phyloP scores from a whole-genome alignment of 1,140 invertebrate genomes.

The Leptinotarsa texana region DNA sequence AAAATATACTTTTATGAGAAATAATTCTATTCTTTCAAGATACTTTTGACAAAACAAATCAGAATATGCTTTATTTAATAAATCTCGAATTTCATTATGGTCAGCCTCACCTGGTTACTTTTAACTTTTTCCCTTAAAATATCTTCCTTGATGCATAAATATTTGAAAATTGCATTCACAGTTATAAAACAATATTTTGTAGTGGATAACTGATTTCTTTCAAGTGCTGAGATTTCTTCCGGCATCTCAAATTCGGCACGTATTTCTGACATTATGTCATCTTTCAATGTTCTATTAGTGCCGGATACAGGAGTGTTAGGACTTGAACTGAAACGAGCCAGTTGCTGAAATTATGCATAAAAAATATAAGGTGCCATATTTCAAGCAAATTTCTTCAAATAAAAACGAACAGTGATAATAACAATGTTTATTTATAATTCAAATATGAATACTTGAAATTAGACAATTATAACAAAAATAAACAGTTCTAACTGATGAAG shows the following conservation, averaged over 20 bases:
- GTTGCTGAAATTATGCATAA: neutral
- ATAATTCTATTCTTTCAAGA: neutral
- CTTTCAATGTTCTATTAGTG: constrained; percentile 8
- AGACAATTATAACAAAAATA: too few relatives aligned
- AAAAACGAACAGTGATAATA: too few relatives aligned
- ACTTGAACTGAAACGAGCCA: neutral
- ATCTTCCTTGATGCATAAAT: constrained; percentile 45
- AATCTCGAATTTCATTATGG: neutral
- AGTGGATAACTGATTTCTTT: constrained; percentile 58
- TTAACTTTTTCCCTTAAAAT: constrained; percentile 35
- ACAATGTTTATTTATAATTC: too few relatives aligned
- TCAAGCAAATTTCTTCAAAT: too few relatives aligned
- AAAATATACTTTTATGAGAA: constrained; percentile 28
- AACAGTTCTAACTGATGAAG: too few relatives aligned
- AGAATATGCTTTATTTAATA: neutral
- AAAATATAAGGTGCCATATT: too few relatives aligned
- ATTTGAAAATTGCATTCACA: constrained; percentile 54
- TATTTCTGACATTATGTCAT: constrained; percentile 13
- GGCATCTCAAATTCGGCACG: constrained; percentile 1
- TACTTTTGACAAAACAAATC: neutral
- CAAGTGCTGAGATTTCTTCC: constrained; percentile 40
- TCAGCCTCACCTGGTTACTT: constrained; percentile 37
- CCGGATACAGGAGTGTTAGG: neutral
- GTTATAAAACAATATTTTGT: constrained; percentile 60
- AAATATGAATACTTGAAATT: too few relatives aligned